phyloP scores from a whole-genome alignment of 2,797 vertebrate genomes.

The Peromyscus melanophrys region DNA sequence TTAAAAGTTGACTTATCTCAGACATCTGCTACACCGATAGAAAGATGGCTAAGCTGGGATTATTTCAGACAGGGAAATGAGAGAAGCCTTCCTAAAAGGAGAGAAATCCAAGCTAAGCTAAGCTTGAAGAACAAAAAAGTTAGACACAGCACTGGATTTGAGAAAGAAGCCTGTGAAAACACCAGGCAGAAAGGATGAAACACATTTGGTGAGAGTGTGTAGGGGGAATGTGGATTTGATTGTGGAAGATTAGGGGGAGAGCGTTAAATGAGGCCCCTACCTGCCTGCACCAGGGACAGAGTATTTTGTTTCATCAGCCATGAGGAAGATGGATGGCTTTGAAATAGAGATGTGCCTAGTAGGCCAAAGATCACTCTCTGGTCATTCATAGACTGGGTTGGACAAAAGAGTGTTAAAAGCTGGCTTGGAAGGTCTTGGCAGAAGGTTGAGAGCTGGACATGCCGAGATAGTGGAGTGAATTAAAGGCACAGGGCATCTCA shows the following conservation, averaged over 20 bases:
- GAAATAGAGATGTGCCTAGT: background rate
- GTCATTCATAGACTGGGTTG: background rate
- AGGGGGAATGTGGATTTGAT: background rate
- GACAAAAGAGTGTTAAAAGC: background rate
- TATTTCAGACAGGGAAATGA: background rate
- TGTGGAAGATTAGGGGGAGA: background rate
- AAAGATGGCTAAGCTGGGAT: background rate
- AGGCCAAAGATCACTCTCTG: background rate
- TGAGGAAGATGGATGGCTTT: background rate
- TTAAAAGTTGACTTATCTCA: background rate
- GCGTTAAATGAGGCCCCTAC: background rate
- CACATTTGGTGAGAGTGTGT: background rate
- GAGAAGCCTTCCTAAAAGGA: background rate
- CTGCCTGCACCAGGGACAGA: background rate
- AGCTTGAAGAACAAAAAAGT: background rate
- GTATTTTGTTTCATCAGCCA: background rate
- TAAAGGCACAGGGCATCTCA: background rate
- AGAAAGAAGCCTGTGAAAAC: background rate
- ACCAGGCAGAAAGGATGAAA: background rate
- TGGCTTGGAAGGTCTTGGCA: background rate
- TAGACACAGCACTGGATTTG: background rate
- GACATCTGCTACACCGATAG: background rate
- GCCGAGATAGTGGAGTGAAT: background rate
- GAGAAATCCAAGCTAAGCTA: background rate
- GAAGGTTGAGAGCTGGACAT: background rate